Evolutionary conservation across 2,888 invertebrate species (phyloP).

Genomic region (Eupithecia pulchellata): DNA sequence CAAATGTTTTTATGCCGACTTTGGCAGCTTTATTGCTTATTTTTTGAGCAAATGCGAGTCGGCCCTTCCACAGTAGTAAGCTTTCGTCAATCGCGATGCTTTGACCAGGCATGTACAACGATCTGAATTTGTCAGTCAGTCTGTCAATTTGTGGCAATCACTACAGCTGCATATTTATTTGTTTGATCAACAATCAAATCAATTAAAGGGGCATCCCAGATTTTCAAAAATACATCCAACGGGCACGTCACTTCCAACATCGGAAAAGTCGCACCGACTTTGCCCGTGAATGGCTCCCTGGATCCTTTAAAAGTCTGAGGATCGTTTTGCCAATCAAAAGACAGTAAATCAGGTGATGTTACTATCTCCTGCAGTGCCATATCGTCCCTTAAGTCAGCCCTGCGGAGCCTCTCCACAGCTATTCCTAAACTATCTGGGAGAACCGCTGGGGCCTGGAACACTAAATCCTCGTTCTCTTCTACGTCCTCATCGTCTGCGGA

Average conservation of each 20-base stretch:
- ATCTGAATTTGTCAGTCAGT: not conserved
- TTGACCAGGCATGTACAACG: slow-evolving; percentile 2
- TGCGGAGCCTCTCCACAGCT: not conserved
- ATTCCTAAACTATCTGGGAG: slow-evolving; percentile 7
- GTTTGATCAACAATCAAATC: slow-evolving; percentile 3
- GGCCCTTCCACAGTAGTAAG: not conserved
- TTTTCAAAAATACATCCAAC: slow-evolving; percentile 5
- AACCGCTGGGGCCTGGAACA: slow-evolving; percentile 11
- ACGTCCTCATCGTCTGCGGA: not conserved
- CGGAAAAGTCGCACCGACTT: slow-evolving; percentile 9
- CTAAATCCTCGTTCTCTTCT: not conserved
- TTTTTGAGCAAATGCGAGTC: not conserved
- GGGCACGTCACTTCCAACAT: not conserved
- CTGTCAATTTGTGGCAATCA: not conserved
- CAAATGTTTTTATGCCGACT: slow-evolving; percentile 1
- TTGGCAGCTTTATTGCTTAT: slow-evolving; percentile 4
- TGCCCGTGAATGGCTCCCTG: not conserved
- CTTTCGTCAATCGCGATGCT: not conserved
- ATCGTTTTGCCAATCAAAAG: not conserved
- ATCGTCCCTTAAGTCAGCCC: slow-evolving; percentile 4
- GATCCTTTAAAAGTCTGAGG: not conserved
- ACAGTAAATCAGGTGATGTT: not conserved
- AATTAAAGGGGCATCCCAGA: not conserved
- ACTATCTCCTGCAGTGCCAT: not conserved
- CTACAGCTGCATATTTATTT: slow-evolving; percentile 1